A percentile compares a stretch with the other conserved stretches of the same genome.
phyloP scores from a whole-genome alignment of 2,888 invertebrate genomes.

The Isoperla grammatica region DNA sequence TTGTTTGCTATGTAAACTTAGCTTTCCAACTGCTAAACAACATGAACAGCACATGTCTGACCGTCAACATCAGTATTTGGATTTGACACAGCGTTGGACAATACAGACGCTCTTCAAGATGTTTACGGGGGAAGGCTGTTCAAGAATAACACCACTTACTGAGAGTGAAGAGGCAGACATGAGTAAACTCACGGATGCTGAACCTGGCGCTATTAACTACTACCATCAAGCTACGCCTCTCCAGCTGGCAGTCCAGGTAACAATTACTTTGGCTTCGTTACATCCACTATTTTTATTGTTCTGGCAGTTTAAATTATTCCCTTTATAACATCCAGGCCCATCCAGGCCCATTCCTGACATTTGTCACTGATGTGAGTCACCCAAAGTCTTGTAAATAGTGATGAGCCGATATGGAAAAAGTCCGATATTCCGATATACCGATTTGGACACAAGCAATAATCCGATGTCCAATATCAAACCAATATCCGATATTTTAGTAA shows the following conservation, averaged over 20 bases:
- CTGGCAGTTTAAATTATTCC: too few species aligned
- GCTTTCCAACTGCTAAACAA: conserved; percentile 41
- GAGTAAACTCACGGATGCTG: conserved; percentile 31
- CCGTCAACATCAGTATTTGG: conserved; percentile 42
- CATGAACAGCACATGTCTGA: conserved; percentile 41
- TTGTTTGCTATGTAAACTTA: conserved; percentile 42
- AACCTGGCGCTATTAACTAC: conserved; percentile 32
- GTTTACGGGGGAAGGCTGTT: conserved; percentile 43
- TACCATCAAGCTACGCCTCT: conserved; percentile 40
- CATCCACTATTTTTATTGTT: too few species aligned
- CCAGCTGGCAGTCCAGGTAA: conserved; percentile 44
- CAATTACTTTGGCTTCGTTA: too few species aligned
- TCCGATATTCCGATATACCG: too few species aligned
- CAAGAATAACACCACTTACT: conserved; percentile 40
- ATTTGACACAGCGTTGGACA: conserved; percentile 42
- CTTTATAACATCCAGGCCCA: too few species aligned
- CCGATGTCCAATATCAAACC: too few species aligned
- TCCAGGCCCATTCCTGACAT: too few species aligned
- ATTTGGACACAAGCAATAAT: too few species aligned
- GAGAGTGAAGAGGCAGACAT: conserved; percentile 38
- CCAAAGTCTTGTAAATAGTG: too few species aligned
- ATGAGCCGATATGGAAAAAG: too few species aligned
- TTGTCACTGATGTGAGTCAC: too few species aligned
- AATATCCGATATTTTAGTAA: too few species aligned
- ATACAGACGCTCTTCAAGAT: conserved; percentile 43